Evolutionary conservation across 2,888 invertebrate genomes (phyloP), one percentile per base, ranked within the genome.

Genomic region (Eremobia ochroleuca): DNA sequence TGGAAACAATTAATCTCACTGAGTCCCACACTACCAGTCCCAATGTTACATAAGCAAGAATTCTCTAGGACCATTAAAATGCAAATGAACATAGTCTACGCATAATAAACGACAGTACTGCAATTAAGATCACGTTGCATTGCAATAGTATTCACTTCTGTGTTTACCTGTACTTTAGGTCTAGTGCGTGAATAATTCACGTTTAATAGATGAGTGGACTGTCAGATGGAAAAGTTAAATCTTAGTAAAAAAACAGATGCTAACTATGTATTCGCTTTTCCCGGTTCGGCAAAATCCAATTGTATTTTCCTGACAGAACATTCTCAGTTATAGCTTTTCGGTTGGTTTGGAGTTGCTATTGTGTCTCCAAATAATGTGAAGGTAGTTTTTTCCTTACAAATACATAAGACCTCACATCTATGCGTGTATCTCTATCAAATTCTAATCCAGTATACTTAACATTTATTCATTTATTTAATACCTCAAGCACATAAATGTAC

Each of bases 71-170:
- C 49, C 72, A 87, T 82, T 77, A 76, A 82, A 76, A 87, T 88
- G 85, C 64, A 82, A 90, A 87, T 78, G 15, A 81, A 74, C 34
- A 65, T 76, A 73, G 78, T 71, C 65, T 73, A 72, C 70, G 68
- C 37, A 74, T 83, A 83, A 72, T 73, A 72, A 78, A 82, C 64
- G 72, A 61, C 46, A 68, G 59, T 70, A 81, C 69, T 77, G 70
- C 65, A 89, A 87, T 87, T 86, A 86, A 85, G 66, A 76, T 59
- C n/a, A 66, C 72, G 72, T 83, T 76, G 46, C 13, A 66, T 72
- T 49, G 68, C 49, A 58, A 62, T 64, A 52, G 71, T 21, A 76
- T 75, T 49, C 31, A 67, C 31, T 74, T 61, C 34, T 81, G 78
- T 77, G 52, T 76, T 79, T 82, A 58, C 25, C 46, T 78, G 76